Evolutionary conservation across 2,888 invertebrate genomes (phyloP).

Genomic region (Dastarcus helophoroides): DNA sequence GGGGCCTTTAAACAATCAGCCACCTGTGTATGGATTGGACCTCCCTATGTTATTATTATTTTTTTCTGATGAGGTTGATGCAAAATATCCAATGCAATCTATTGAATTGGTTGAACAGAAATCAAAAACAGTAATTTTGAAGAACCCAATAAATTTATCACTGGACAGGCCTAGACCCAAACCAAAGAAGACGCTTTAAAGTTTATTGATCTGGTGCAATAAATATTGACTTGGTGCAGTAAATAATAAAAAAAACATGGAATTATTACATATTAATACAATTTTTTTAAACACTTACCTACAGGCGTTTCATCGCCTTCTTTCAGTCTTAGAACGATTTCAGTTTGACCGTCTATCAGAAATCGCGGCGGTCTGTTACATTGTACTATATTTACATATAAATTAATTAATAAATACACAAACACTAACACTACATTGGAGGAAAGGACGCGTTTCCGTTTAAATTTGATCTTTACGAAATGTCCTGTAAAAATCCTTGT

Average conservation of each 20-base stretch:
- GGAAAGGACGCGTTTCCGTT: too few relatives aligned
- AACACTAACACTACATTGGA: constrained; percentile 14
- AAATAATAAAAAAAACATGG: neutral
- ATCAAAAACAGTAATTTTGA: too few relatives aligned
- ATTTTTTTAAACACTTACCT: constrained; percentile 45
- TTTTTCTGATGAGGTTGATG: too few relatives aligned
- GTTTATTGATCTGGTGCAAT: neutral
- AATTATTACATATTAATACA: too few relatives aligned
- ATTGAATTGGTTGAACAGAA: too few relatives aligned
- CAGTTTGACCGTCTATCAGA: constrained; percentile 76
- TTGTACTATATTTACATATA: constrained; percentile 19
- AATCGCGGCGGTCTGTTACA: constrained; percentile 79
- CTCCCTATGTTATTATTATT: too few relatives aligned
- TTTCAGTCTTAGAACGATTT: constrained; percentile 80
- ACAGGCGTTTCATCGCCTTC: constrained; percentile 79
- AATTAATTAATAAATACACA: constrained; percentile 13
- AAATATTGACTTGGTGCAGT: neutral
- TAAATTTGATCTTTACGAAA: constrained; percentile 27
- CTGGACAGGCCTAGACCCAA: too few relatives aligned
- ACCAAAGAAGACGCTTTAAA: too few relatives aligned
- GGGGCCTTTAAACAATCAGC: too few relatives aligned
- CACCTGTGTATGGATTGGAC: too few relatives aligned
- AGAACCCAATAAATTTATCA: too few relatives aligned
- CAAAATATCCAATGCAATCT: too few relatives aligned
- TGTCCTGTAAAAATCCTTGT: constrained; percentile 23